A percentile compares a stretch with the other conserved stretches of the same genome.
phyloP scores from a whole-genome alignment of 2,888 invertebrate species.

The Eucera pruinosa region DNA sequence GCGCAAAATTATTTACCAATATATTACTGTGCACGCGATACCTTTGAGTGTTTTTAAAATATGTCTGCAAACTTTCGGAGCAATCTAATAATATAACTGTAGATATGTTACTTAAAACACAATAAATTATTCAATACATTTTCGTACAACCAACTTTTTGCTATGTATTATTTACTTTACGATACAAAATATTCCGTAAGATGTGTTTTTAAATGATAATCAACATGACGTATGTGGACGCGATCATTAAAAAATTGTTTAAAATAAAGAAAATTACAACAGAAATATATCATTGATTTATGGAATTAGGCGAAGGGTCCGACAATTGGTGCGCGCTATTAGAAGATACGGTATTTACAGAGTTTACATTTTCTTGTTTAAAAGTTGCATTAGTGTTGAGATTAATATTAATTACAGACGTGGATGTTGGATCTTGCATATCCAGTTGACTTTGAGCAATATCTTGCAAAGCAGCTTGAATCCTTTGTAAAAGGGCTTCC shows the following conservation, averaged over 20 bases:
- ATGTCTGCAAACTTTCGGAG: too few relatives aligned
- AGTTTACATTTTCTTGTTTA: conserved; percentile 76
- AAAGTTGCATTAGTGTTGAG: conserved; percentile 69
- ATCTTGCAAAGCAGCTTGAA: conserved; percentile 95
- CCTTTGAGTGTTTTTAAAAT: too few relatives aligned
- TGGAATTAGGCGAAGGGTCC: conserved; percentile 76
- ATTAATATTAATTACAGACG: conserved; percentile 82
- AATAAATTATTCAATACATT: conserved; percentile 26
- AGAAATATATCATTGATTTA: conserved; percentile 72
- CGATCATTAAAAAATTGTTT: conserved; percentile 7
- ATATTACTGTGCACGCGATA: too few relatives aligned
- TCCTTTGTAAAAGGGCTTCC: conserved; percentile 93
- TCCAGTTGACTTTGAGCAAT: conserved; percentile 96
- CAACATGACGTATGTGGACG: not conserved
- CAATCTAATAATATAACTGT: not conserved
- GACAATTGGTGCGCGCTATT: conserved; percentile 75
- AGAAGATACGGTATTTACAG: conserved; percentile 68
- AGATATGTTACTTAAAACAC: conserved; percentile 3
- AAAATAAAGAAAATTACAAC: conserved; percentile 32
- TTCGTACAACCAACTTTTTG: not conserved
- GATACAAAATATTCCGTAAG: conserved; percentile 20
- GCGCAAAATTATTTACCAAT: too few relatives aligned
- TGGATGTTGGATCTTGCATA: conserved; percentile 90
- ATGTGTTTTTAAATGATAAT: conserved; percentile 29
- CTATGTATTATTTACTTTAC: conserved; percentile 16